Base-by-base conservation (phyloP, 2,797 vertebrate genomes). In the Borostomias antarcticus region DNA sequence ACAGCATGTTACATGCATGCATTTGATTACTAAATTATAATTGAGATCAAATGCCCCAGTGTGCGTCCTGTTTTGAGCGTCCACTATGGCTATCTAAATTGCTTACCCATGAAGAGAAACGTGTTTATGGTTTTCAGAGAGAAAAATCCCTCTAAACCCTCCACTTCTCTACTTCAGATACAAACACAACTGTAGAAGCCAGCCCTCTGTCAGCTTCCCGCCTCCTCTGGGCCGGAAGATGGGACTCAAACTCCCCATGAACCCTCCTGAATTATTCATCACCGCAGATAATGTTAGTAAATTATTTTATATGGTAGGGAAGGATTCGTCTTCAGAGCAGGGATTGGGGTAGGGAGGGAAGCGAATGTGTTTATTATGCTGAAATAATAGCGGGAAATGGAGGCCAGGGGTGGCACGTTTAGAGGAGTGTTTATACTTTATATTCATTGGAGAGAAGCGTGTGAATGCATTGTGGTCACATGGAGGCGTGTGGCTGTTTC, bases 341-440 rank as follows among this genome's bases (percentile, higher is more conserved):
- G 85, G 85, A 86, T 88, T 85, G 82, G 88, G 87, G 82, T 72
- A 82, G 82, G 76, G 84, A 80, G n/a, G n/a, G 85, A 85, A 78
- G 84, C 84, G 89, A 91, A 93, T 89, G 87, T 90, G 86, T 91
- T 91, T 91, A 93, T 92, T 92, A 92, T 92, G 86, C 92, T 81
- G 82, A 89, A 88, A 89, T 91, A 91, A 92, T 89, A 82, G 84
- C 81, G 78, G 85, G 88, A 91, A 89, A 91, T 89, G 85, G 85
- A 87, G 88, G 85, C 85, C 87, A 89, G 79, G 78, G 86, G 86
- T 88, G 85, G 79, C 74, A 71, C 81, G 85, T 87, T 79, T 85
- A 78, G 82, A 87, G 84, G 82, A 87, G 82, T 88, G 88, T 89
- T 90, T 85, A 85, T 86, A 90, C 88, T 93, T 91, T 89, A 89